Evolutionary conservation across 2,113 vertebrate genomes (phyloP).

Genomic region (Megaleporinus macrocephalus): DNA sequence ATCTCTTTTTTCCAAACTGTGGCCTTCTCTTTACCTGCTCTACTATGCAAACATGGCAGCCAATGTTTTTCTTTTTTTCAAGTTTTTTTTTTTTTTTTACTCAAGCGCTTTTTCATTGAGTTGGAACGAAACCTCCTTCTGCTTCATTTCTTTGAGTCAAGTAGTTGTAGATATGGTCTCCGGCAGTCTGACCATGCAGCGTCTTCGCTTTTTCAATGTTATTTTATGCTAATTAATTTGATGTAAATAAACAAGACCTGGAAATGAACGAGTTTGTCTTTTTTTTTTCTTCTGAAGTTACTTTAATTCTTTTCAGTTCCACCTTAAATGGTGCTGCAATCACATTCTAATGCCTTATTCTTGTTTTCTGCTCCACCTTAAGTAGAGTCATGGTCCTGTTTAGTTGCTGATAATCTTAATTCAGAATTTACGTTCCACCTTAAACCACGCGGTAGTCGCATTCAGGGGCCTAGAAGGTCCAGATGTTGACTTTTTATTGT

Average conservation of each 20-base stretch:
- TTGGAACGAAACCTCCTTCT: background rate
- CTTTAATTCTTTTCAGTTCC: no score
- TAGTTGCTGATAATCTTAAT: no score
- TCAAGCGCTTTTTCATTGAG: background rate
- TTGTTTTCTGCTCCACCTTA: no score
- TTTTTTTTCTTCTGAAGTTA: background rate
- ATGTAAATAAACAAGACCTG: slow-evolving; percentile 52
- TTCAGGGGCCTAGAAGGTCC: no score
- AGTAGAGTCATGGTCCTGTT: no score
- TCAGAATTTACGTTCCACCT: no score
- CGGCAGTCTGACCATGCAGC: background rate
- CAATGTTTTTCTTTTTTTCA: background rate
- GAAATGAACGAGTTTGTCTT: background rate
- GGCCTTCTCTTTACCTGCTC: slow-evolving; percentile 4
- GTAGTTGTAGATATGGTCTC: background rate
- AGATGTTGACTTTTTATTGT: no score
- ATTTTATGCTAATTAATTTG: slow-evolving; percentile 40
- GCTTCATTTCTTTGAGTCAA: background rate
- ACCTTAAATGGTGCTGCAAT: no score
- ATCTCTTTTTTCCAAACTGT: background rate
- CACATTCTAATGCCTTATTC: no score
- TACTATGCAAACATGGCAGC: background rate
- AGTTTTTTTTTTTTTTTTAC: background rate
- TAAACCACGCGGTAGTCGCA: no score
- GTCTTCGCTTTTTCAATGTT: slow-evolving; percentile 11